These are phyloP conservation scores for Philereme transversata DNA, from an alignment of 2,888 invertebrate species.

Conservation along the genomic window DNA sequence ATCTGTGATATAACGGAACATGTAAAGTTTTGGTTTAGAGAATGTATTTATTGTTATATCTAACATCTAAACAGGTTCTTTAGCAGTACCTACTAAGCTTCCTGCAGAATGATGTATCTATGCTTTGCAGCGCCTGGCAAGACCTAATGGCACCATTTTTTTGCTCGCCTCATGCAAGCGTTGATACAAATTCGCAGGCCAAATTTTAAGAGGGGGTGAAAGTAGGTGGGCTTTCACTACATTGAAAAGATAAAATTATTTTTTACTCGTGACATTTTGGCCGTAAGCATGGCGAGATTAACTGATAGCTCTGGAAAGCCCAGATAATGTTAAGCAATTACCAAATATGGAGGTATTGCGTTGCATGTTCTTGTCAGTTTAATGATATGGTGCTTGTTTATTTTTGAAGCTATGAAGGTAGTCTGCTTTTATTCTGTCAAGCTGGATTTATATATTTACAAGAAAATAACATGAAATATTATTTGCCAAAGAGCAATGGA, in stretches of 20 bases:
- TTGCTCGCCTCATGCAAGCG: slow-evolving; percentile 56
- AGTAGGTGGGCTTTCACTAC: slow-evolving; percentile 73
- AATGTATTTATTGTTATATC: too few relatives aligned
- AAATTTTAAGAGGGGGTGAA: slow-evolving; percentile 65
- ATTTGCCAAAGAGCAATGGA: too few relatives aligned
- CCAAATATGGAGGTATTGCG: slow-evolving; percentile 35
- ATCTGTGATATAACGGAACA: too few relatives aligned
- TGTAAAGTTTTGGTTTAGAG: too few relatives aligned
- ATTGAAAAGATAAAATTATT: slow-evolving; percentile 51
- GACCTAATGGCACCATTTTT: slow-evolving; percentile 74
- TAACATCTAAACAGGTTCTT: slow-evolving; percentile 1
- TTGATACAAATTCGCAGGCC: slow-evolving; percentile 71
- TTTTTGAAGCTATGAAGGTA: slow-evolving; percentile 12
- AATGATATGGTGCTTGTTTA: slow-evolving; percentile 25
- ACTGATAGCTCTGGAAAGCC: slow-evolving; percentile 35
- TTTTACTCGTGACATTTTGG: slow-evolving; percentile 39
- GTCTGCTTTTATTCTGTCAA: slow-evolving; percentile 6
- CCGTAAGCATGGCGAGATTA: slow-evolving; percentile 36
- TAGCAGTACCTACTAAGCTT: slow-evolving; percentile 15
- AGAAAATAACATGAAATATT: too few relatives aligned
- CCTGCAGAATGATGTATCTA: slow-evolving; percentile 21
- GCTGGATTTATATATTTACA: neutral
- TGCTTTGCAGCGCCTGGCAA: slow-evolving; percentile 49
- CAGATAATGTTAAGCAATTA: slow-evolving; percentile 38
- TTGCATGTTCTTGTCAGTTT: slow-evolving; percentile 20